A percentile compares a stretch with the other conserved stretches of the same genome.
phyloP scores from a whole-genome alignment of 2,888 invertebrate genomes.

The Linyphia triangularis region DNA sequence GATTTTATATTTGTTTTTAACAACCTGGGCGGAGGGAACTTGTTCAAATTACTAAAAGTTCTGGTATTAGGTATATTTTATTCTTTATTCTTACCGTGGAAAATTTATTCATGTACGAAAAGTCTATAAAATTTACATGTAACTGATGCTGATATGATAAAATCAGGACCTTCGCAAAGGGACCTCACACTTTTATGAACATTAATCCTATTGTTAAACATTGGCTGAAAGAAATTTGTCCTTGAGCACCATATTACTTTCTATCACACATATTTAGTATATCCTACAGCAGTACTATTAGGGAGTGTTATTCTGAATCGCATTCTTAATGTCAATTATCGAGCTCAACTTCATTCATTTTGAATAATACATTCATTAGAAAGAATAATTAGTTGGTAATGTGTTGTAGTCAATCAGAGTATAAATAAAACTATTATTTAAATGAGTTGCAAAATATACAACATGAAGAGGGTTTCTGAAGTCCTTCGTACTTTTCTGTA shows the following conservation, averaged over 20 bases:
- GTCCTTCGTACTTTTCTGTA: no score
- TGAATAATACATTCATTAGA: constrained; percentile 40
- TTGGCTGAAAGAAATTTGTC: neutral
- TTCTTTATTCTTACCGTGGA: no score
- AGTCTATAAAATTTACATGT: no score
- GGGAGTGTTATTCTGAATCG: neutral
- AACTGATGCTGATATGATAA: no score
- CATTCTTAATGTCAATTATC: constrained; percentile 26
- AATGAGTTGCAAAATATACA: no score
- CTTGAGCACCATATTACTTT: neutral
- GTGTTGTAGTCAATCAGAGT: neutral
- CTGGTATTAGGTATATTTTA: no score
- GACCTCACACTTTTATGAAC: constrained; percentile 22
- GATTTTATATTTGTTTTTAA: no score
- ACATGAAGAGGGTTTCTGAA: no score
- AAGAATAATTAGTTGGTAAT: constrained; percentile 33
- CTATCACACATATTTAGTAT: neutral
- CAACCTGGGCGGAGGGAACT: no score
- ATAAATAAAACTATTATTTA: no score
- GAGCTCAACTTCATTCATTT: constrained; percentile 26
- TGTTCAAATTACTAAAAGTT: no score
- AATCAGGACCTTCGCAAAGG: neutral
- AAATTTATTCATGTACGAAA: no score
- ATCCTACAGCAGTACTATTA: constrained; percentile 9
- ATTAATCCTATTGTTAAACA: constrained; percentile 6